These are phyloP conservation scores for Karalla daura DNA, from an alignment of 2,797 vertebrate genomes.

Conservation along the genomic window DNA sequence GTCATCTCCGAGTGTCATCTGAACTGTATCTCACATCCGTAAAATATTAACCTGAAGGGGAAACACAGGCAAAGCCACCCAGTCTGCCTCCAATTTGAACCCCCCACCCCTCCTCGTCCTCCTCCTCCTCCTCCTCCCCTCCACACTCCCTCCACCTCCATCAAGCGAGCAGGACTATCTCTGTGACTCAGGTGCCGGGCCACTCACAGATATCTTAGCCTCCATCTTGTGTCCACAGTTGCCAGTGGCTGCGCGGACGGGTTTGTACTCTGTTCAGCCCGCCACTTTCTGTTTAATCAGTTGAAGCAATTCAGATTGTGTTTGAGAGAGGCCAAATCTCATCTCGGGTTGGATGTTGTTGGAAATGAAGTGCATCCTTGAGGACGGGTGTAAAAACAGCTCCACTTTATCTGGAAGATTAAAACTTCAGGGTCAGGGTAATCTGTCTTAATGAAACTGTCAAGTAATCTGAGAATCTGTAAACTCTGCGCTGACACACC, in stretches of 20 bases:
- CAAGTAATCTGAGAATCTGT: conserved; percentile 61
- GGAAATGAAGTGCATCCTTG: conserved; percentile 69
- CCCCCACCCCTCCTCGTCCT: too few species aligned
- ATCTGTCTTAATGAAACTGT: conserved; percentile 76
- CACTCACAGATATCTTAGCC: conserved; percentile 72
- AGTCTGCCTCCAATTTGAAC: conserved; percentile 50
- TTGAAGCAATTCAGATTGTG: conserved; percentile 71
- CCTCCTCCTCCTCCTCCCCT: too few species aligned
- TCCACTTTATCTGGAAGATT: conserved; percentile 70
- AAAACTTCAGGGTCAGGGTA: conserved; percentile 69
- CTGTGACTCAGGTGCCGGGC: conserved; percentile 70
- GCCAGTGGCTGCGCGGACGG: conserved; percentile 63
- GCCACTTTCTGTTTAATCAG: conserved; percentile 77
- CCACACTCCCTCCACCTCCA: background rate
- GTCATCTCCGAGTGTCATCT: conserved; percentile 72
- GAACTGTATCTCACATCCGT: conserved; percentile 67
- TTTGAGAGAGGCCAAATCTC: conserved; percentile 70
- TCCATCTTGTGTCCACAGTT: conserved; percentile 78
- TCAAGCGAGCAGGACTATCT: conserved; percentile 67
- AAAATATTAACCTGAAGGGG: conserved; percentile 74
- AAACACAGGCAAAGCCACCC: conserved; percentile 62
- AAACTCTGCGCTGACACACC: conserved; percentile 19
- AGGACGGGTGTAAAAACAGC: conserved; percentile 64
- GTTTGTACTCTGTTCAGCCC: conserved; percentile 60
- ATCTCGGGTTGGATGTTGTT: conserved; percentile 65